Evolutionary conservation across 2,113 vertebrate genomes (phyloP), one percentile per base, ranked within the genome.

Genomic region (Mustela lutreola): DNA sequence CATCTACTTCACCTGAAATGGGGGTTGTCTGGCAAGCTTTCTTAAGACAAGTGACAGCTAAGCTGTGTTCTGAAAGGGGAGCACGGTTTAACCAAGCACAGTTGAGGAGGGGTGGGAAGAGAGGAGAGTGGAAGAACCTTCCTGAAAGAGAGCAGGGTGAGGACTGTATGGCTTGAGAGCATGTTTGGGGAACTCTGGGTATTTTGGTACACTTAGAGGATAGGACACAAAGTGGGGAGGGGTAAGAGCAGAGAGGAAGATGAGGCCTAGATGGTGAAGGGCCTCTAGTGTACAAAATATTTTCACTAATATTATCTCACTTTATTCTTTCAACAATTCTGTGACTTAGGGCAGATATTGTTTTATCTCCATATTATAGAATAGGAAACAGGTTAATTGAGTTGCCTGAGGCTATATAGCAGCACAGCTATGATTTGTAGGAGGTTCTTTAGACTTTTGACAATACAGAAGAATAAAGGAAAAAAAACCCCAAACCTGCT

Each of bases 321-420:
- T 90, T 83, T 95, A 60, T 78, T 85, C 76, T 94, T 94, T 95
- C 39, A 95, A 36, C 39, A 86, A 19, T 73, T 21, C 10, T 33
- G 45, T 33, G 45, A 53, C 21, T 95, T 96, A 86, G 63, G 84
- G 70, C 36, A 87, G 79, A 42, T 58, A 71, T 36, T 91, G 10
- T 58, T 97, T 95, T 81, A 42, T 84, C n/a, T 95, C 78, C 31
- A 10, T 89, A 94, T 83, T 89, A 92, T 65, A 78, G 91, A 83
- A 73, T 76, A 83, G 90, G 82, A 97, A 95, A 85, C 73, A 86
- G 50, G 78, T 85, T 96, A 95, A 79, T 67, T 93, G 78, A 82
- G 58, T 89, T 86, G 70, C 42, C 56, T 85, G 39, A 80, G 48
- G 14, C 33, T 39, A 0, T 45, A 24, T 0, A 75, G 63, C 1